Percentiles rank a stretch among this genome's conserved stretches.
phyloP scores from a whole-genome alignment of 2,113 vertebrate genomes.

The Typhlomys cinereus region DNA sequence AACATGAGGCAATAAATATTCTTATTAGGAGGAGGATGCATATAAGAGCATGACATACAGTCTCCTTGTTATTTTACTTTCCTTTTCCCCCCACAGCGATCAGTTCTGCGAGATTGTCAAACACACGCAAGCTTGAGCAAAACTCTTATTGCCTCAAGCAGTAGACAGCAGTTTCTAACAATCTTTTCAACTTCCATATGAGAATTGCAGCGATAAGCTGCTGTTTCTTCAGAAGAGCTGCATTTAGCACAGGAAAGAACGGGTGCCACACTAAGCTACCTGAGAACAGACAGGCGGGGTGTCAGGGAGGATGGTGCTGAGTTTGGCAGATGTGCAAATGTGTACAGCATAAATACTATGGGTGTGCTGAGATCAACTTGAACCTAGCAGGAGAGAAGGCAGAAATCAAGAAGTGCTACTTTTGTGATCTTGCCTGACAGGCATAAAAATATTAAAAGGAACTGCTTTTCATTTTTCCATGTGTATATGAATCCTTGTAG shows the following conservation, averaged over 20 bases:
- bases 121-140: neutral
- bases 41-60: constrained; percentile 16
- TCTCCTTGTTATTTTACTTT: constrained; percentile 50
- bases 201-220: constrained; percentile 47
- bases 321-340: neutral
- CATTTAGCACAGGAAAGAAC: constrained; percentile 55
- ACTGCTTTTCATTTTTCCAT: too few species aligned
- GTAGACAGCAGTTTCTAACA: constrained; percentile 28
- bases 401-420: neutral
- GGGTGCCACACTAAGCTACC: neutral
- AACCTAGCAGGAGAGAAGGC: neutral
- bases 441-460: neutral
- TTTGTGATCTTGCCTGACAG: neutral
- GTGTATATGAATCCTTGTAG: too few species aligned
- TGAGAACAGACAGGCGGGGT: neutral
- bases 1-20: neutral
- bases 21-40: neutral
- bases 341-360: neutral
- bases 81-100: neutral
- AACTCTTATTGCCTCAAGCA: constrained; percentile 23
- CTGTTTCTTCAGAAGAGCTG: constrained; percentile 23
- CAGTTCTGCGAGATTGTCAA: constrained; percentile 54
- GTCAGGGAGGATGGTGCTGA: neutral
- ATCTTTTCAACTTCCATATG: constrained; percentile 36
- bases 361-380: neutral